Base-by-base conservation (phyloP, 2,888 invertebrate species). In the Lasius fuliginosus region DNA sequence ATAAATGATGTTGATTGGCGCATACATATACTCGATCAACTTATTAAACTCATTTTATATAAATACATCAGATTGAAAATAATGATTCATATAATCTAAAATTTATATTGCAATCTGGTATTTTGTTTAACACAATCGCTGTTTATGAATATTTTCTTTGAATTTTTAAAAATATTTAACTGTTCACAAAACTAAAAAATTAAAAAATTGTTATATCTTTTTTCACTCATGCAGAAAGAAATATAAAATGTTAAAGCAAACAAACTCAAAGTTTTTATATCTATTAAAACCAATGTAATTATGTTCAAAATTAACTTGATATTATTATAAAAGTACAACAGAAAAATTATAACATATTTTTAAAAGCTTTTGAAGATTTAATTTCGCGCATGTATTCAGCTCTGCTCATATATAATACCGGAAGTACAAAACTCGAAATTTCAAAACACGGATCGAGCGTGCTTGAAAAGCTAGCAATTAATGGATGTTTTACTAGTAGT, bases 401-500 rank as follows among this genome's bases (percentile, higher is more conserved):
- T 85, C 81, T 87, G 89, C 85, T 91, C 88, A 91, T 89, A 88
- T 88, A 87, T 84, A 88, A 83, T 85, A 68, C 88, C 86, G 89
- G 90, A 92, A 92, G 92, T 91, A 93, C 91, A 92, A 93, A 93
- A 92, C 91, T 92, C 73, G 85, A 87, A 90, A 92, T 86, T 92
- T 92, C 90, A 91, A 92, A 91, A 90, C 91, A 90, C 90, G 90
- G 86, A 86, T 88, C 82, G 88, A 85, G 88, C 88, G 75, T 85
- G 90, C 88, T 85, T 94, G 93, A 93, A 94, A 93, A 92, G 93
- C 93, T 88, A 88, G 92, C 92, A 91, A 93, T 93, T 93, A 94
- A 93, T 93, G 93, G 92, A 91, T 88, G 91, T 87, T 91, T 87
- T 88, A 87, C 91, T 88, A 90, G 86, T 88, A 91, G 90, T 89